Conservation (phyloP, 2,888 invertebrate genomes). For the Ptilodon capucinus region DNA sequence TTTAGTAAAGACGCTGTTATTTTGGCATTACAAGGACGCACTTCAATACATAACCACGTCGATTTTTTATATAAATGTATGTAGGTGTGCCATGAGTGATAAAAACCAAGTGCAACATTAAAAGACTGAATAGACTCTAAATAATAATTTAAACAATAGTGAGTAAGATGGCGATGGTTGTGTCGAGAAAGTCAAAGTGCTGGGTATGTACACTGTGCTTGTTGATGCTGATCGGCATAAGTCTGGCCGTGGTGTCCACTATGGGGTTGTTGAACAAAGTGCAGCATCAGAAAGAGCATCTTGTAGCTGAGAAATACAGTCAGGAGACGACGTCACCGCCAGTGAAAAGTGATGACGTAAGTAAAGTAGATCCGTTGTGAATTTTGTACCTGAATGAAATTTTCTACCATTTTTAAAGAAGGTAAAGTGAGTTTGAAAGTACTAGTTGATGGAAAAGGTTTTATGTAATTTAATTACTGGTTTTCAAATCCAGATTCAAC, state of each 20-base stretch:
- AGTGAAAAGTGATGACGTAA: constrained; percentile 42
- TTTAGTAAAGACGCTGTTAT: too few species aligned
- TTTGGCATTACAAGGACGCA: too few species aligned
- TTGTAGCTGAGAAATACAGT: constrained; percentile 61
- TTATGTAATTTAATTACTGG: too few species aligned
- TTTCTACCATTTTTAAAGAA: neutral
- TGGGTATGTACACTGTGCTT: constrained; percentile 57
- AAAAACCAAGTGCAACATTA: constrained; percentile 1
- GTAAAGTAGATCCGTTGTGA: constrained; percentile 29
- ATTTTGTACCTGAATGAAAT: neutral
- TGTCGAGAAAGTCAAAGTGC: constrained; percentile 63
- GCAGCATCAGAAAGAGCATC: constrained; percentile 34
- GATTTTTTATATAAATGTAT: too few species aligned
- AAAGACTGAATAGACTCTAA: constrained; percentile 21
- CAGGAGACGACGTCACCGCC: constrained; percentile 46
- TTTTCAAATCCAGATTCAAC: too few species aligned
- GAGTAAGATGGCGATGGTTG: constrained; percentile 67
- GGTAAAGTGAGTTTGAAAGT: neutral
- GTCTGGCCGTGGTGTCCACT: constrained; percentile 60
- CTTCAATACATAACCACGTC: too few species aligned
- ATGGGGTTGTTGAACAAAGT: constrained; percentile 38
- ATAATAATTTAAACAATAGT: neutral
- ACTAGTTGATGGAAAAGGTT: constrained; percentile 30
- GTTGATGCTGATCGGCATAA: constrained; percentile 57
- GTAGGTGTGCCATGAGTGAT: neutral